A percentile compares a stretch with the other conserved stretches of the same genome.
These are phyloP conservation scores for Ptychodera flava DNA, from an alignment of 35 echinoderm and acorn worm genomes.

Conservation along the genomic window DNA sequence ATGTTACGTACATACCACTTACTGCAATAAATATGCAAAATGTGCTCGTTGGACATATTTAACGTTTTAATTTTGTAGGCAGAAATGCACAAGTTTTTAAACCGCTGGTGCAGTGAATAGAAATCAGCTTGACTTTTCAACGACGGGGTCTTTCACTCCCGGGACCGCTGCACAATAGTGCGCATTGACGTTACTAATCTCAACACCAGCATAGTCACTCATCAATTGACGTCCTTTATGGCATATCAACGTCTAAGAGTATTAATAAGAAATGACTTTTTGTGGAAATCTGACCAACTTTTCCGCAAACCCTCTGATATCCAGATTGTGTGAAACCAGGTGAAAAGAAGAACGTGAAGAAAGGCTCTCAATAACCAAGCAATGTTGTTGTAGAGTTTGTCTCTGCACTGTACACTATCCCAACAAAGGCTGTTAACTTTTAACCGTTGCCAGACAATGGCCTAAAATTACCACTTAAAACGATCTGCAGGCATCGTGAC, in stretches of 20 bases:
- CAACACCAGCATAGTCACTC: background rate
- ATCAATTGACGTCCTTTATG: background rate
- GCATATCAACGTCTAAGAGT: background rate
- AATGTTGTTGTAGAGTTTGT: background rate
- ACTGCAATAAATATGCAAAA: no score
- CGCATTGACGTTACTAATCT: background rate
- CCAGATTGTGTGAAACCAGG: background rate
- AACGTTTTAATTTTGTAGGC: background rate
- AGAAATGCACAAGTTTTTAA: no score
- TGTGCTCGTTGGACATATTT: background rate
- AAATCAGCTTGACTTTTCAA: background rate
- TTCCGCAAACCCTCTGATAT: background rate
- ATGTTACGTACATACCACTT: no score
- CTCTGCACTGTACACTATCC: background rate
- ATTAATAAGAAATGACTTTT: background rate
- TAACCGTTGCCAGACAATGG: background rate
- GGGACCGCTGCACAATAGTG: background rate
- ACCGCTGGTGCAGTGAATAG: background rate
- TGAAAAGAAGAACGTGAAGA: no score
- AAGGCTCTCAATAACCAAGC: no score
- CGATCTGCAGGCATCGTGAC: no score
- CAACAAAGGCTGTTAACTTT: background rate
- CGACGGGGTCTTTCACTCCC: background rate
- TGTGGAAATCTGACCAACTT: background rate
- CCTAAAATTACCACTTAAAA: background rate